phyloP scores from a whole-genome alignment of 2,113 vertebrate genomes.

The Neotoma lepida region DNA sequence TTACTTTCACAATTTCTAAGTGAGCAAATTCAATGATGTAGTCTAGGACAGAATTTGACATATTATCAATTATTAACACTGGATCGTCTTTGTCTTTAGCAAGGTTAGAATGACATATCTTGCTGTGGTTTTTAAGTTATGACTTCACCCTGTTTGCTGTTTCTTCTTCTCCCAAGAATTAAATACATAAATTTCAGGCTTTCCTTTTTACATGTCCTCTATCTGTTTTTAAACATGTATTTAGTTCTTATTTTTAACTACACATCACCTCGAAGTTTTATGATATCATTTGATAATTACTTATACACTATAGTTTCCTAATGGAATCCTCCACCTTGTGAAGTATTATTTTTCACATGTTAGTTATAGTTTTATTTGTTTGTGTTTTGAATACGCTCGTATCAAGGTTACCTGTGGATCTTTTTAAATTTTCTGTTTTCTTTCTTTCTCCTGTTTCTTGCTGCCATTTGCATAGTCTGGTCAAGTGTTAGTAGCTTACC shows the following conservation, averaged over 20 bases:
- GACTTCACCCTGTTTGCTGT: neutral
- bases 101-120: neutral
- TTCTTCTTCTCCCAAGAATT: neutral
- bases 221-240: neutral
- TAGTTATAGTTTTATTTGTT: neutral
- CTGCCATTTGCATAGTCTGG: no score
- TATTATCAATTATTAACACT: neutral
- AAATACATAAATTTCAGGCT: neutral
- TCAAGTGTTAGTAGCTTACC: neutral
- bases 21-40: neutral
- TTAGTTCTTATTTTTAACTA: neutral
- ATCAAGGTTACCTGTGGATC: neutral
- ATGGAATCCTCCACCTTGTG: neutral
- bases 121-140: neutral
- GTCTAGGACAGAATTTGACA: neutral
- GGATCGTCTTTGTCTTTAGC: neutral
- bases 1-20: neutral
- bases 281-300: neutral
- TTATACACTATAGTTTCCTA: neutral
- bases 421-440: neutral
- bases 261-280: constrained; percentile 2
- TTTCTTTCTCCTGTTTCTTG: neutral
- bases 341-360: neutral
- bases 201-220: neutral
- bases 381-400: neutral